A percentile compares a stretch with the other conserved stretches of the same genome.
phyloP scores from a whole-genome alignment of 2,888 invertebrate species.

The Eristalis pertinax region DNA sequence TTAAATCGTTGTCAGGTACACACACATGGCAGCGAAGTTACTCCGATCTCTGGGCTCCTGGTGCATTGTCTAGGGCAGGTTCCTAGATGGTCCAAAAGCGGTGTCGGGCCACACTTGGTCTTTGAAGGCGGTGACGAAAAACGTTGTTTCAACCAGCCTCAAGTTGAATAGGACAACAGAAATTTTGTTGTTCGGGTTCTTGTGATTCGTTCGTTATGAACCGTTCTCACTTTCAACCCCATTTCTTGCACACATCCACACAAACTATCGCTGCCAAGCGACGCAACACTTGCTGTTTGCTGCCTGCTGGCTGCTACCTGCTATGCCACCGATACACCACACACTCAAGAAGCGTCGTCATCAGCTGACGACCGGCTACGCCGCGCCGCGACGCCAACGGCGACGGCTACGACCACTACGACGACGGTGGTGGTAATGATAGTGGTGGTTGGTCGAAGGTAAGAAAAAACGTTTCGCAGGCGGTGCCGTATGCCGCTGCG shows the following conservation, averaged over 20 bases:
- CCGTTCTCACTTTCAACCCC: constrained; percentile 52
- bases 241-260: constrained; percentile 7
- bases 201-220: background rate
- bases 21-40: background rate
- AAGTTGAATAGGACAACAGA: constrained; percentile 50
- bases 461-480: background rate
- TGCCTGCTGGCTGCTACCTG: too few species aligned
- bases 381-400: too few species aligned
- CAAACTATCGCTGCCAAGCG: background rate
- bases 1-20: background rate
- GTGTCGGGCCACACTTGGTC: constrained; percentile 14
- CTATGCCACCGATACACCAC: too few species aligned
- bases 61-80: constrained; percentile 80
- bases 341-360: background rate
- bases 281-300: too few species aligned
- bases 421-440: background rate
- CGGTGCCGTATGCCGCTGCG: constrained; percentile 17
- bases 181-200: constrained; percentile 16
- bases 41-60: constrained; percentile 76
- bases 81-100: constrained; percentile 79
- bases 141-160: constrained; percentile 47
- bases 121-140: constrained; percentile 14
- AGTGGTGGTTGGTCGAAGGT: constrained; percentile 32
- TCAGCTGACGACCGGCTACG: background rate
- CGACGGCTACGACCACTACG: background rate